Evolutionary conservation across 2,888 invertebrate species (phyloP).

Genomic region (Altica lythri): DNA sequence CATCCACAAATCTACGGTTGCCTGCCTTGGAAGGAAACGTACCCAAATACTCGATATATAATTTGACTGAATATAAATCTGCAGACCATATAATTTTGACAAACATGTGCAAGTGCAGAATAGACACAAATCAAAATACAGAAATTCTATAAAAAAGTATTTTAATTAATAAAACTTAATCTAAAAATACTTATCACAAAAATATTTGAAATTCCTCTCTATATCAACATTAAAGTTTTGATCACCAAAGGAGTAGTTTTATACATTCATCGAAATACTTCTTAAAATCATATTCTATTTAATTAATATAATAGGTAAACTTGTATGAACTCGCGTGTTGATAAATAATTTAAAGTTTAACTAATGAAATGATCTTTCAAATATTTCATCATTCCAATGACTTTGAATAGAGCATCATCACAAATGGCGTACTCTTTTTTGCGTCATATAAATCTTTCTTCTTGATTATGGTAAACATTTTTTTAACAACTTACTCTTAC

Average conservation of each 20-base stretch:
- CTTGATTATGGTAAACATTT: conserved; percentile 88
- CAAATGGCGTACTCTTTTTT: conserved; percentile 92
- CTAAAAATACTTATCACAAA: conserved; percentile 34
- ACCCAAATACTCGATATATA: too few relatives aligned
- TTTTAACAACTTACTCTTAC: conserved; percentile 90
- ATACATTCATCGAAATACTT: conserved; percentile 33
- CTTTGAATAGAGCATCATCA: conserved; percentile 85
- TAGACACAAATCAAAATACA: conserved; percentile 33
- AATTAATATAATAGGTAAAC: conserved; percentile 8
- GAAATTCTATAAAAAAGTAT: conserved; percentile 29
- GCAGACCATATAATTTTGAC: conserved; percentile 35
- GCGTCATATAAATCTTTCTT: conserved; percentile 89
- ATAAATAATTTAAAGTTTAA: conserved; percentile 50
- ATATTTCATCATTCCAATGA: conserved; percentile 97
- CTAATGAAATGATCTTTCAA: conserved; percentile 86
- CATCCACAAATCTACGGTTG: too few relatives aligned
- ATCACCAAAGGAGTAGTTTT: conserved; percentile 22
- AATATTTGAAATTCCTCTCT: conserved; percentile 27
- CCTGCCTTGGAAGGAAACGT: too few relatives aligned
- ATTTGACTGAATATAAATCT: conserved; percentile 38
- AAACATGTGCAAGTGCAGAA: conserved; percentile 43
- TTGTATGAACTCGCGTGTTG: conserved; percentile 17
- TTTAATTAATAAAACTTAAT: conserved; percentile 34
- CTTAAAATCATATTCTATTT: conserved; percentile 13
- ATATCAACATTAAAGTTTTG: conserved; percentile 25